Evolutionary conservation across 2,797 vertebrate genomes (phyloP).

Genomic region (Buphagus erythrorhynchus): DNA sequence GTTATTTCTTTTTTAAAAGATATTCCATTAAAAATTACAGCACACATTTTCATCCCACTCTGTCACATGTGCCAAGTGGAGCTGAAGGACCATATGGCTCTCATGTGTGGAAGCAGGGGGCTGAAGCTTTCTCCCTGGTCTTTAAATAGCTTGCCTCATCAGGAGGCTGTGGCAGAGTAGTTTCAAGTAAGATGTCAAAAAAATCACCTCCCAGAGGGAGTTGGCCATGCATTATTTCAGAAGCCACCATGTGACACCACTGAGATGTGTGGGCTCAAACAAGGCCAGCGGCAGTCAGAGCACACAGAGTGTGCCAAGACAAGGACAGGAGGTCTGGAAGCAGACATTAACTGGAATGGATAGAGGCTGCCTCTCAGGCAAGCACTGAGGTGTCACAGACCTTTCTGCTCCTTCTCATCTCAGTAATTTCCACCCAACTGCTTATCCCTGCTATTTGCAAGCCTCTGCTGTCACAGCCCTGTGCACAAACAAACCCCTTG

Average conservation of each 20-base stretch:
- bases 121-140: neutral
- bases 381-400: neutral
- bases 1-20: neutral
- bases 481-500: neutral
- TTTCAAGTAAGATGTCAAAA: neutral
- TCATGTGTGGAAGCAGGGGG: neutral
- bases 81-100: neutral
- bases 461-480: neutral
- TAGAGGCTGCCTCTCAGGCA: neutral
- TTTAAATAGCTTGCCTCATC: neutral
- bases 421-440: neutral
- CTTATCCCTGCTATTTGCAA: neutral
- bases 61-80: neutral
- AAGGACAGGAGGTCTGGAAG: neutral
- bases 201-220: neutral
- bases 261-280: neutral
- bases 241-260: fast-evolving
- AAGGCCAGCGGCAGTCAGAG: neutral
- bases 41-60: neutral
- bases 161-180: neutral
- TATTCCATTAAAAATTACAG: neutral
- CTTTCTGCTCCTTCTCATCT: neutral
- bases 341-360: neutral
- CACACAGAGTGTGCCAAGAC: fast-evolving
- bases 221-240: neutral